Base-by-base conservation (phyloP, 1,140 invertebrate species). In the Drosophila pachea region DNA sequence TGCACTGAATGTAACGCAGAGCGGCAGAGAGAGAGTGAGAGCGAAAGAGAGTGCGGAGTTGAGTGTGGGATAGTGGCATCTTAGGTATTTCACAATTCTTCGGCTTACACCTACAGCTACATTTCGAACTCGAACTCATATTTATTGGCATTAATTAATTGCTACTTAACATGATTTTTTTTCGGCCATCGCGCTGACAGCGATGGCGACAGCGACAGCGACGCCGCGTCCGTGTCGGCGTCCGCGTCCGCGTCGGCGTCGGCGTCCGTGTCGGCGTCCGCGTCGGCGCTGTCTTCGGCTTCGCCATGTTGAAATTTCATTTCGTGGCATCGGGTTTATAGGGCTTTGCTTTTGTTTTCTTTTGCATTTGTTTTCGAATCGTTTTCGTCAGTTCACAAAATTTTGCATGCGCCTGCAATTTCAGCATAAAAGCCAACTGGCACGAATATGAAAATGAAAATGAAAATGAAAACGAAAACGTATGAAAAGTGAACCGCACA, bases 401-500 rank as follows among this genome's bases (percentile, higher is more conserved):
- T 22, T 35, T 64, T 68, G 54, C 58, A 22, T 68, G 61, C 58
- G 62, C 53, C 64, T 86, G 81, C 81, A 86, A 69, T 81, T 86
- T 86, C 81, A 86, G 81, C 81, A 77, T 78, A 70, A 86, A 73
- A 86, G 61, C 64, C 70, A 52, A 71, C 76, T 86, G 79, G 81
- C 81, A 73, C 67, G 72, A 71, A 65, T 73, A 55, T 55, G 7
- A 22, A 22, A 22, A 22, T 62, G 54, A 68, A 75, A 64, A 73
- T 40, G 66, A 76, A 48, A 67, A 38, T 29, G 14, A 62, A 69
- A 59, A 67, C 8, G 29, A 56, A 63, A 74, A 63, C 38, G 60
- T 52, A 64, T 35, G 40, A 48, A 67, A 38, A 32, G 14, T 62
- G 67, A 55, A 65, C n/a, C 48, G 53, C 60, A 77, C 55, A 74